Evolutionary conservation across 2,797 vertebrate genomes (phyloP).

Genomic region (Percopsis omiscomaycus): DNA sequence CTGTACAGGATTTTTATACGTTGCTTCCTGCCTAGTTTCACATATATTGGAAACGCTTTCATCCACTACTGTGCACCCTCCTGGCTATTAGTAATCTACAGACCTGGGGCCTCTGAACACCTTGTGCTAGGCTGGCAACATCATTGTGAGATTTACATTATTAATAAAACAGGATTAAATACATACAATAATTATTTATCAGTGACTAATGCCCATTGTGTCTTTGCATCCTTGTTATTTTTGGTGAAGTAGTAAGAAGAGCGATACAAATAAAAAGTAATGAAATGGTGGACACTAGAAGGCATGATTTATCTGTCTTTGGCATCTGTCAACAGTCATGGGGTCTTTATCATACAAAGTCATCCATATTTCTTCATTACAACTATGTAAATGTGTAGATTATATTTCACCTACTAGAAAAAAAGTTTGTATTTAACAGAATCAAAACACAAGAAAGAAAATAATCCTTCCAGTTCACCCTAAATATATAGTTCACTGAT

Average conservation of each 20-base stretch:
- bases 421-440: slow-evolving; percentile 24
- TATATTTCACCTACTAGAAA: slow-evolving; percentile 33
- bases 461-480: slow-evolving; percentile 46
- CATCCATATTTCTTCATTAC: slow-evolving; percentile 20
- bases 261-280: slow-evolving; percentile 11
- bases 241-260: slow-evolving; percentile 13
- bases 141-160: no score
- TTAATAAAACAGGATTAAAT: no score
- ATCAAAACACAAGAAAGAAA: slow-evolving; percentile 30
- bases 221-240: slow-evolving; percentile 16
- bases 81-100: no score
- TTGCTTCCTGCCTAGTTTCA: no score
- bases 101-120: no score
- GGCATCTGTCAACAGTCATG: slow-evolving; percentile 38
- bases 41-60: no score
- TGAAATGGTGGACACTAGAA: slow-evolving; percentile 3
- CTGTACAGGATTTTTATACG: no score
- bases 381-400: slow-evolving; percentile 16
- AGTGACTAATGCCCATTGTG: no score
- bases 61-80: no score
- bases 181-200: no score
- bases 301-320: slow-evolving; percentile 41
- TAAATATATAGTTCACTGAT: slow-evolving; percentile 48
- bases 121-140: no score
- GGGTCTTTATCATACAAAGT: slow-evolving; percentile 11